Evolutionary conservation across 2,888 invertebrate species (phyloP), one percentile per base, ranked within the genome.

Genomic region (Cerastoderma edule): DNA sequence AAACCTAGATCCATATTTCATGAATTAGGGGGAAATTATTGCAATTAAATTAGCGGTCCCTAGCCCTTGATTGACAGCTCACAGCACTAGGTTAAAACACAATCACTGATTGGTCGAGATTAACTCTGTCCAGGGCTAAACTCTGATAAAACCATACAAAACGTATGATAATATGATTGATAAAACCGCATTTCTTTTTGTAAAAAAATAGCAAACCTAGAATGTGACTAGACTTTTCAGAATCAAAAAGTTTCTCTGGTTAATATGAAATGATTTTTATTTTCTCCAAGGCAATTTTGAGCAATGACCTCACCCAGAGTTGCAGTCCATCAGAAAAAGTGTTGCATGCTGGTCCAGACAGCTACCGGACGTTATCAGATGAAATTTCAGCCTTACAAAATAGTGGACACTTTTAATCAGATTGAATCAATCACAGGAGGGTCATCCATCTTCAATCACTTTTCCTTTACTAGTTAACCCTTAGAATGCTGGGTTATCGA

Each of bases 1-100:
- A n/a, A n/a, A n/a, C n/a, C 60, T 27, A 39, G 27, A 60, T 60
- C 60, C 60, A 60, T 60, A 60, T 60, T 60, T 60, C 60, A 60
- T 60, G 60, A 60, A 60, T 60, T 39, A 60, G 39, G 33, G 24
- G 27, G 39, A 60, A n/a, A 22, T 32, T 24, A 60, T 39, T 60
- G 60, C 24, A 39, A 60, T 60, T 39, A 39, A 60, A 60, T 60
- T 39, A 39, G 60, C 27, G 10, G 19, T 22, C 60, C 60, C 22
- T 6, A 60, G 28, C 24, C 32, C 1, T 50, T 60, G 60, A 60
- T 39, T 60, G 60, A 60, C 60, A 60, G 35, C 60, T 60, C 60
- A 60, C 60, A 60, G 60, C 60, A 39, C 16, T 44, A 3, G 60
- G 60, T 60, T 39, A 60, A 39, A 60, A 60, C 27, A 60, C 39